Conservation (phyloP, 2,888 invertebrate species). For the Leptopilina syphax region DNA sequence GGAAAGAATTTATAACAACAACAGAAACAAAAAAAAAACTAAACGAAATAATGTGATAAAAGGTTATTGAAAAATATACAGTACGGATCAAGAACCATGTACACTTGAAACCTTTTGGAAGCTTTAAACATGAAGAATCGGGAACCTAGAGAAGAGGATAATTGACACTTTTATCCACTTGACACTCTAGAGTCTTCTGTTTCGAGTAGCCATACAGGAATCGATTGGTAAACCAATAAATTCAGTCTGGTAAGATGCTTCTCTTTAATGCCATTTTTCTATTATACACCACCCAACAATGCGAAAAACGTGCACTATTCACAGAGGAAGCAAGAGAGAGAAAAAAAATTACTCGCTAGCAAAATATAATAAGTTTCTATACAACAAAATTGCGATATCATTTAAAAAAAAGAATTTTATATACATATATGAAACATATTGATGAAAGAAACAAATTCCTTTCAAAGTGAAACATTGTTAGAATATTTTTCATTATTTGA, state of each 20-base stretch:
- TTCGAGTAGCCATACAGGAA: constrained; percentile 21
- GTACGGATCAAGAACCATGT: neutral
- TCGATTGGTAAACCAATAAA: constrained; percentile 36
- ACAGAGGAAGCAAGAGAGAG: neutral
- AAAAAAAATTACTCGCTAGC: neutral
- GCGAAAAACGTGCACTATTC: neutral
- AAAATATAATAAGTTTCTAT: neutral
- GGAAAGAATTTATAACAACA: neutral
- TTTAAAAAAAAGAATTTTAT: neutral
- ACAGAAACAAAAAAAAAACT: neutral
- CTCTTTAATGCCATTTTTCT: neutral
- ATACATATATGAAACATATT: neutral
- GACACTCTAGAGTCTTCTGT: constrained; percentile 28
- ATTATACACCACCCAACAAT: neutral
- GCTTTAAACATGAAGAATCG: constrained; percentile 17
- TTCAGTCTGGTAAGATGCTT: constrained; percentile 25
- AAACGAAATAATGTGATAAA: constrained; percentile 4
- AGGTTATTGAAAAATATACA: constrained; percentile 14
- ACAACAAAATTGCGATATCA: neutral
- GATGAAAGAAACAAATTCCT: constrained; percentile 3
- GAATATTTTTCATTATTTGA: constrained; percentile 4
- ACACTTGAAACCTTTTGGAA: constrained; percentile 3
- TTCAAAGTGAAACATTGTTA: neutral
- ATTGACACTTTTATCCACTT: constrained; percentile 33
- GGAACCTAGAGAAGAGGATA: constrained; percentile 4